phyloP scores from a whole-genome alignment of 2,113 vertebrate genomes.

The Oncorhynchus clarkii region DNA sequence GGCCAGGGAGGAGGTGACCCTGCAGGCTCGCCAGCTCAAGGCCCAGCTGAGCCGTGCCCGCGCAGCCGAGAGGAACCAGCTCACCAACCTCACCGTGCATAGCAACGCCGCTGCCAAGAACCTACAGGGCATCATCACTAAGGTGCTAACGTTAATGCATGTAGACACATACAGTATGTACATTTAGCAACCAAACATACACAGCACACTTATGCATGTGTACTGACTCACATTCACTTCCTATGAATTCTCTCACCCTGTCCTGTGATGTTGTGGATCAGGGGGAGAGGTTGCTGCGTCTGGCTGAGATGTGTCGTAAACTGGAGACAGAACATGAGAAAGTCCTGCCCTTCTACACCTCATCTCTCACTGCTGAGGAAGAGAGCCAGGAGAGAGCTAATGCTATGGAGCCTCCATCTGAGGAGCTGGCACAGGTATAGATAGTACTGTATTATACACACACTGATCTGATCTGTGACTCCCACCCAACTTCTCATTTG shows the following conservation, averaged over 20 bases:
- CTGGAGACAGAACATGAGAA: conserved; percentile 84
- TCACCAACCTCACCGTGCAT: conserved; percentile 65
- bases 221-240: no score
- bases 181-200: neutral
- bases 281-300: conserved; percentile 76
- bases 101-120: conserved; percentile 66
- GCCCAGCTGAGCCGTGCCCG: conserved; percentile 55
- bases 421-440: conserved; percentile 72
- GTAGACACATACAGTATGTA: conserved; percentile 56
- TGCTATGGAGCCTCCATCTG: conserved; percentile 30
- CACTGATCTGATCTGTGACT: neutral
- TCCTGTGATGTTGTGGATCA: conserved; percentile 31
- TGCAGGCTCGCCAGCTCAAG: conserved; percentile 67
- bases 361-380: conserved; percentile 52
- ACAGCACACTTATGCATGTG: no score
- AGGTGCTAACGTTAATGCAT: no score
- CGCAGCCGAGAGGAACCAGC: conserved; percentile 42
- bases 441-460: neutral
- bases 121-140: conserved; percentile 56
- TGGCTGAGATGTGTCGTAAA: conserved; percentile 81
- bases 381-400: conserved; percentile 32
- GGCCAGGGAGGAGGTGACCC: conserved; percentile 57
- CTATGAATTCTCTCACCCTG: neutral
- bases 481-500: neutral
- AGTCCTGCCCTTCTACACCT: conserved; percentile 80